These are phyloP conservation scores for Cyprinodon brontotheroides DNA, from an alignment of 2,113 vertebrate genomes.

Conservation along the genomic window DNA sequence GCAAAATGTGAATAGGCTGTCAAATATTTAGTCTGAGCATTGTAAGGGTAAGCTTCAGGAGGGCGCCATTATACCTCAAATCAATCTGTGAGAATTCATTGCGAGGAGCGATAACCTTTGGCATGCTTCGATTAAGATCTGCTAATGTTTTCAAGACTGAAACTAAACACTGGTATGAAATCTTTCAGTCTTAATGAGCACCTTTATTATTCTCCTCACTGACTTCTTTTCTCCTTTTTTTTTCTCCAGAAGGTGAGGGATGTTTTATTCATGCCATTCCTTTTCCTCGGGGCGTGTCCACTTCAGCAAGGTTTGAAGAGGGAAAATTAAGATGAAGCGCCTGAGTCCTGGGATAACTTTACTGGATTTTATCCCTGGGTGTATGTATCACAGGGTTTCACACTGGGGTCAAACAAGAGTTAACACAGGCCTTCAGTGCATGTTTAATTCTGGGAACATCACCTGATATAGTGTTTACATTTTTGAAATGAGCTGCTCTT, in stretches of 20 bases:
- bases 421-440: not conserved
- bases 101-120: constrained; percentile 10
- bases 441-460: constrained; percentile 7
- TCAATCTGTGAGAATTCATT: constrained; percentile 19
- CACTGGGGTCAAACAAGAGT: constrained; percentile 27
- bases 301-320: constrained; percentile 59
- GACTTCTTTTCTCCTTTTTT: constrained; percentile 23
- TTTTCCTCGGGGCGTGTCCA: constrained; percentile 39
- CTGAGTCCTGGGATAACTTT: constrained; percentile 31
- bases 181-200: constrained; percentile 47
- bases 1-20: constrained; percentile 53
- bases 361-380: constrained; percentile 3
- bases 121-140: constrained; percentile 24
- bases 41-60: constrained; percentile 36
- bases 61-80: constrained; percentile 34
- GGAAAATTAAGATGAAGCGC: constrained; percentile 41
- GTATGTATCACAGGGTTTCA: constrained; percentile 3
- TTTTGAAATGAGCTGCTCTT: too few species aligned
- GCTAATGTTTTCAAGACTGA: constrained; percentile 32
- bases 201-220: constrained; percentile 20
- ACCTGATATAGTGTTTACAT: too few species aligned
- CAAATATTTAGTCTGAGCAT: constrained; percentile 35
- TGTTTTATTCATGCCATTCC: constrained; percentile 61
- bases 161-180: constrained; percentile 39
- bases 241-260: constrained; percentile 43